These are phyloP conservation scores for Hoplias malabaricus DNA, from an alignment of 2,113 vertebrate species.

Conservation along the genomic window DNA sequence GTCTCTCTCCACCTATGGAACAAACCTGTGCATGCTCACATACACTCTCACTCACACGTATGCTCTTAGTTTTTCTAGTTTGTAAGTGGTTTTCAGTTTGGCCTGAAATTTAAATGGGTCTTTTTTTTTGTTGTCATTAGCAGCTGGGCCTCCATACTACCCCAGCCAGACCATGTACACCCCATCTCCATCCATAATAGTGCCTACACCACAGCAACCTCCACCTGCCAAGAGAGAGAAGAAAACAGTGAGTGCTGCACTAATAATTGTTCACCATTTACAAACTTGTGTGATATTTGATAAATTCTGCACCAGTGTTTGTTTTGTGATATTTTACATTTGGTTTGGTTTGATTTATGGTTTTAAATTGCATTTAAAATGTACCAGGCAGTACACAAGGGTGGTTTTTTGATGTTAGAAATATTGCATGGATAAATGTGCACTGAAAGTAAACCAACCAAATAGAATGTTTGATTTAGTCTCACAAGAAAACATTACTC, in stretches of 20 bases:
- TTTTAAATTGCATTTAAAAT: too few relatives aligned
- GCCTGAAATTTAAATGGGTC: neutral
- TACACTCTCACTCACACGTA: neutral
- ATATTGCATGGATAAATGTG: too few relatives aligned
- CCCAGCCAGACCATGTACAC: conserved; percentile 88
- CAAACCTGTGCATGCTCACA: neutral
- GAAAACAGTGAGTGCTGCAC: conserved; percentile 85
- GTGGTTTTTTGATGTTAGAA: too few relatives aligned
- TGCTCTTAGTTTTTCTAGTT: neutral
- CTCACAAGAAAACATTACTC: too few relatives aligned
- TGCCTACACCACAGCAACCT: conserved; percentile 96
- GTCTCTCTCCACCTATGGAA: neutral
- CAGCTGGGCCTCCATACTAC: conserved; percentile 86
- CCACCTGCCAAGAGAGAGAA: conserved; percentile 93
- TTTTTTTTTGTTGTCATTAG: conserved; percentile 56
- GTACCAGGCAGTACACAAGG: too few relatives aligned
- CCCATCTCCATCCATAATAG: conserved; percentile 93
- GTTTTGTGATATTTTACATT: too few relatives aligned
- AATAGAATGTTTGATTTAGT: too few relatives aligned
- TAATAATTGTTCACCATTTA: too few relatives aligned
- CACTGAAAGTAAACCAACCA: too few relatives aligned
- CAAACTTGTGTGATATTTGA: too few relatives aligned
- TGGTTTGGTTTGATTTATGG: too few relatives aligned
- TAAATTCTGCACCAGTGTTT: too few relatives aligned
- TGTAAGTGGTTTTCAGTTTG: neutral